phyloP scores from a whole-genome alignment of 2,888 invertebrate species.

The Agrilus cyanescens region DNA sequence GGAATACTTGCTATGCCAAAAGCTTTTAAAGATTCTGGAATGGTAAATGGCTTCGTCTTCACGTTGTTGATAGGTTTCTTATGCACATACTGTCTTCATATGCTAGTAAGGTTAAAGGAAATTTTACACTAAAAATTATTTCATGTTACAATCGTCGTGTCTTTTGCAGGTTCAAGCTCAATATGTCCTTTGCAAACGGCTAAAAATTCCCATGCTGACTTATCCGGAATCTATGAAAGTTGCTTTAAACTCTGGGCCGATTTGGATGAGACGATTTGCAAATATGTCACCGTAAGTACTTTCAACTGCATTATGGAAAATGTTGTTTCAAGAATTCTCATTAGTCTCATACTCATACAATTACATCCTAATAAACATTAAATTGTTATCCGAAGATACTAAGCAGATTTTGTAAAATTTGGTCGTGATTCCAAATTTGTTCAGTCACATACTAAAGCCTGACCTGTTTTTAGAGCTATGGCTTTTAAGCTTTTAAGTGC shows the following conservation, averaged over 20 bases:
- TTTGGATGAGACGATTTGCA: conserved; percentile 47
- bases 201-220: conserved; percentile 61
- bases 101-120: conserved; percentile 47
- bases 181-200: conserved; percentile 50
- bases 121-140: conserved; percentile 10
- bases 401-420: too few relatives aligned
- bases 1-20: conserved; percentile 91
- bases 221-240: conserved; percentile 77
- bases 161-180: conserved; percentile 40
- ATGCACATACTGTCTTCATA: conserved; percentile 79
- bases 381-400: too few relatives aligned
- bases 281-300: conserved; percentile 31
- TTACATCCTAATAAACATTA: too few relatives aligned
- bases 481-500: too few relatives aligned
- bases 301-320: background rate
- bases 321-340: too few relatives aligned
- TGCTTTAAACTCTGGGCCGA: conserved; percentile 66
- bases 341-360: too few relatives aligned
- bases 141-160: background rate
- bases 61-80: conserved; percentile 66
- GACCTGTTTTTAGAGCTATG: too few relatives aligned
- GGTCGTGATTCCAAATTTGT: too few relatives aligned
- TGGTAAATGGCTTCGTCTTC: conserved; percentile 64
- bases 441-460: too few relatives aligned
- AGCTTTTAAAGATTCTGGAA: conserved; percentile 78